Evolutionary conservation across 2,797 vertebrate genomes (phyloP).

Genomic region (Pygocentrus nattereri): DNA sequence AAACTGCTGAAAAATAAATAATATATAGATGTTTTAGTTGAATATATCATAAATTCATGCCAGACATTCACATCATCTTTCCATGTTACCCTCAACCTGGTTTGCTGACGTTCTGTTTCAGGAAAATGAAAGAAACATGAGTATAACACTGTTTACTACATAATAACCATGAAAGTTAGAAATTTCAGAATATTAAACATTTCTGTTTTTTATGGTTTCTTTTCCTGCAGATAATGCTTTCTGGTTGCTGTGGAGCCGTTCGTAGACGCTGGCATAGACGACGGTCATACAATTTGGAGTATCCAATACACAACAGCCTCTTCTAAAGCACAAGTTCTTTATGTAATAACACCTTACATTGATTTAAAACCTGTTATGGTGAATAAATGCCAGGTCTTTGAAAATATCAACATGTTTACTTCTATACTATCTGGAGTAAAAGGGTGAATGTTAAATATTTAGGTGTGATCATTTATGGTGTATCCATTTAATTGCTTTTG

Average conservation of each 20-base stretch:
- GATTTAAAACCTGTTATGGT: not conserved
- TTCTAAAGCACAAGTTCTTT: not conserved
- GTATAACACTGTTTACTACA: too few species aligned
- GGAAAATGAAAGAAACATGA: too few species aligned
- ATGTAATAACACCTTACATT: not conserved
- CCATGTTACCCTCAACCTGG: too few species aligned
- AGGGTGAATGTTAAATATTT: not conserved
- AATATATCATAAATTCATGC: too few species aligned
- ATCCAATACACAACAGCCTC: slow-evolving; percentile 18
- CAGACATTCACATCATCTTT: too few species aligned
- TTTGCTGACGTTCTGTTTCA: too few species aligned
- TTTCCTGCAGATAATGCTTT: slow-evolving; percentile 7
- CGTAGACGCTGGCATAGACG: slow-evolving; percentile 25
- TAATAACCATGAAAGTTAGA: too few species aligned
- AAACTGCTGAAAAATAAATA: too few species aligned
- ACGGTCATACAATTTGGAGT: slow-evolving; percentile 14
- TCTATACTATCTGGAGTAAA: not conserved
- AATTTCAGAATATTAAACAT: too few species aligned
- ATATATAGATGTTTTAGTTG: too few species aligned
- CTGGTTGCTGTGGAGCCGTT: slow-evolving; percentile 28
- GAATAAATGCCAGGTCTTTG: not conserved
- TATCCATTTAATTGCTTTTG: not conserved
- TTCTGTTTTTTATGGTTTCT: too few species aligned
- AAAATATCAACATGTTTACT: not conserved
- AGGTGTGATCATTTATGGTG: not conserved